Evolutionary conservation across 1,140 invertebrate genomes (phyloP).

Genomic region (Alviniconcha marisindica): DNA sequence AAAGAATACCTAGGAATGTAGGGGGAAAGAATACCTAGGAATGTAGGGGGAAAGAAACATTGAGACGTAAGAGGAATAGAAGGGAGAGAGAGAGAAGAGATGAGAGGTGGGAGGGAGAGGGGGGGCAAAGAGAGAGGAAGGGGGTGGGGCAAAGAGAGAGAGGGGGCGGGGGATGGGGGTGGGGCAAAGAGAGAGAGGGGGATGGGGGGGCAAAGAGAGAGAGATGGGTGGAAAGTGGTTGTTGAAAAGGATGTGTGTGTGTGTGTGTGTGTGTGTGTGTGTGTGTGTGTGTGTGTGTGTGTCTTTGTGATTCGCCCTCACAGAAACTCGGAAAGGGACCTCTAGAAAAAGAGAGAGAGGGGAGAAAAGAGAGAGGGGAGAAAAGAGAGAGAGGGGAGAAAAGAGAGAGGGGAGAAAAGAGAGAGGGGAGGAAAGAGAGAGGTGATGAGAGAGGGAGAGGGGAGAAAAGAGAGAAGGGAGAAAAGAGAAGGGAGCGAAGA

Average conservation of each 20-base stretch:
- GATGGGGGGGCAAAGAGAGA: neutral
- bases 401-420: neutral
- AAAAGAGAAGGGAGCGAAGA: neutral
- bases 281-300: too few species aligned
- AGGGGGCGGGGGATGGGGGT: neutral
- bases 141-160: neutral
- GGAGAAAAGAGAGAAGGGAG: neutral
- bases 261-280: too few species aligned
- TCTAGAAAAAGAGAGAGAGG: too few species aligned
- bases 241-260: too few species aligned
- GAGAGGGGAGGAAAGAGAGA: neutral
- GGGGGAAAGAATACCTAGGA: too few species aligned
- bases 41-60: too few species aligned
- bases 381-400: neutral
- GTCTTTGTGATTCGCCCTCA: too few species aligned
- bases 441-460: too few species aligned
- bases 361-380: neutral
- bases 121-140: constrained; percentile 1
- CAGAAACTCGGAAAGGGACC: too few species aligned
- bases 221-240: neutral
- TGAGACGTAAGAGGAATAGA: too few species aligned
- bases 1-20: too few species aligned
- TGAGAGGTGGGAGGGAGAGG: constrained; percentile 16
- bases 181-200: constrained; percentile 1
- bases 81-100: too few species aligned